A percentile compares a stretch with the other conserved stretches of the same genome.
Conservation (phyloP, 2,888 invertebrate species). For the Trachelus troglodyta region DNA sequence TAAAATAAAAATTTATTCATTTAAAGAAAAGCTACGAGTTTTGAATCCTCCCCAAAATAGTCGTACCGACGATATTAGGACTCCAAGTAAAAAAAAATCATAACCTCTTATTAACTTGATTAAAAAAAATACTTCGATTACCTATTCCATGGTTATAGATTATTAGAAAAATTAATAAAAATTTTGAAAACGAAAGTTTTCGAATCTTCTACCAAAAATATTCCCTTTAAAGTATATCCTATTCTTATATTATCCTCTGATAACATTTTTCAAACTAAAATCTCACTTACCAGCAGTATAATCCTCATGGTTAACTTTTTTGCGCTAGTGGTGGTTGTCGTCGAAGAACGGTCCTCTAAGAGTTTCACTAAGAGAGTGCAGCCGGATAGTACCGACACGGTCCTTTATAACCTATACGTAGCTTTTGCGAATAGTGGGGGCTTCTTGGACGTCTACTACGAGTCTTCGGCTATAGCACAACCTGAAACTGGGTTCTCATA, state of each 20-base stretch:
- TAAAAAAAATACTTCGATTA: background rate
- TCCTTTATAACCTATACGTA: constrained; percentile 65
- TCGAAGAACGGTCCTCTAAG: constrained; percentile 53
- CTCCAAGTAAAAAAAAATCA: background rate
- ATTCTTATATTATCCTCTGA: background rate
- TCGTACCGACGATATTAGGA: background rate
- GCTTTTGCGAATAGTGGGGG: constrained; percentile 58
- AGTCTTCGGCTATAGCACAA: constrained; percentile 6
- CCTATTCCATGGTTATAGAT: background rate
- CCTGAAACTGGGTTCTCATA: constrained; percentile 12
- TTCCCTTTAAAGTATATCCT: background rate
- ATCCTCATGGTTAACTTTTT: constrained; percentile 58
- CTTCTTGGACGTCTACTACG: constrained; percentile 30
- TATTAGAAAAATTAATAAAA: background rate
- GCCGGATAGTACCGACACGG: constrained; percentile 57
- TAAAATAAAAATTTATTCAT: background rate
- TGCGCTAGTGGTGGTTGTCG: constrained; percentile 30
- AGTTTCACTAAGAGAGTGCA: constrained; percentile 66
- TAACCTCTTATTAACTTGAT: background rate
- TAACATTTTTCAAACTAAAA: background rate
- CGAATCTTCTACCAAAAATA: background rate
- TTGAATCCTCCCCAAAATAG: background rate
- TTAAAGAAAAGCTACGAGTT: background rate
- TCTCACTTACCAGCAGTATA: constrained; percentile 58
- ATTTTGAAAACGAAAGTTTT: background rate